A percentile compares a stretch with the other conserved stretches of the same genome.
These are phyloP conservation scores for Xenopus borealis DNA, from an alignment of 2,113 vertebrate genomes.

Conservation along the genomic window DNA sequence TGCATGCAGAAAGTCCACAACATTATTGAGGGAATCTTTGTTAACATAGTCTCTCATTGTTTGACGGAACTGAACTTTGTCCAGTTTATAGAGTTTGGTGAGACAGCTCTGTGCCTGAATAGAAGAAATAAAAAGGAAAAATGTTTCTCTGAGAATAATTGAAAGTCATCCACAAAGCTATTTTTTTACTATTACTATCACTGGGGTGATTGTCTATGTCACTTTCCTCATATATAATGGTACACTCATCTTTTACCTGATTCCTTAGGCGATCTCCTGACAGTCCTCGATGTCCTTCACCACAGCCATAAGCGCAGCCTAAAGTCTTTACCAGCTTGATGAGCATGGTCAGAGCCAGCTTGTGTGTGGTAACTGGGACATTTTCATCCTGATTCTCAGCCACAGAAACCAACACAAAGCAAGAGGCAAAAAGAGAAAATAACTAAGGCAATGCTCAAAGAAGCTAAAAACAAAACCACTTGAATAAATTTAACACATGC, in stretches of 20 bases:
- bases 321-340: slow-evolving; percentile 98
- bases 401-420: no score
- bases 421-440: no score
- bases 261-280: slow-evolving; percentile 95
- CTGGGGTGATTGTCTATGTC: no score
- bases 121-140: neutral
- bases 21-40: slow-evolving; percentile 97
- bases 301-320: slow-evolving; percentile 97
- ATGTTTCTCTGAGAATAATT: neutral
- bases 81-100: slow-evolving; percentile 92
- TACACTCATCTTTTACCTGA: slow-evolving; percentile 70
- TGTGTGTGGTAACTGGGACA: slow-evolving; percentile 79
- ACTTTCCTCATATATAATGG: no score
- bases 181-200: no score
- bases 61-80: slow-evolving; percentile 94
- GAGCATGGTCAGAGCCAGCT: slow-evolving; percentile 91
- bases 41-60: slow-evolving; percentile 97
- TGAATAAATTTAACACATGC: no score
- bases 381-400: slow-evolving; percentile 73
- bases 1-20: slow-evolving; percentile 98
- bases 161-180: no score
- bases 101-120: slow-evolving; percentile 92
- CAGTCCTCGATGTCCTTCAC: slow-evolving; percentile 93
- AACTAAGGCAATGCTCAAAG: no score
- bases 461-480: no score